Evolutionary conservation across 1,140 invertebrate species (phyloP).

Genomic region (Ostrea denselamellosa): DNA sequence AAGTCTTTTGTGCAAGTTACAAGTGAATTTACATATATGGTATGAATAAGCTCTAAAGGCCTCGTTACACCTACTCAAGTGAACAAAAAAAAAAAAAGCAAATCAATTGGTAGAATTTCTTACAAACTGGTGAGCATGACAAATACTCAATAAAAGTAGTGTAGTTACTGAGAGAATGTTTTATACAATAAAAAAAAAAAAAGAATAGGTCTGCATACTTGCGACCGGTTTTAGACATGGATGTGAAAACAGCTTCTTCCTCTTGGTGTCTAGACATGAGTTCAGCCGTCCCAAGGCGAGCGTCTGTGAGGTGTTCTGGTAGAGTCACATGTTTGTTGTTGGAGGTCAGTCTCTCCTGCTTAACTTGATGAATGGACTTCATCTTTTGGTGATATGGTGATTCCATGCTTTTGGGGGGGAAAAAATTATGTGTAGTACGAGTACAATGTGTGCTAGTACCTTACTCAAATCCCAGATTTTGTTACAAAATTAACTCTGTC

Average conservation of each 20-base stretch:
- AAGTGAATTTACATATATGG: not conserved
- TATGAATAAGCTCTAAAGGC: not conserved
- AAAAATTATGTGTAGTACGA: not conserved
- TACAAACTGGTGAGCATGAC: not conserved
- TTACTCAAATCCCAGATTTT: not conserved
- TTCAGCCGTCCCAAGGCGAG: not conserved
- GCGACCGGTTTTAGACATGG: conserved; percentile 2
- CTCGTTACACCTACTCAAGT: not conserved
- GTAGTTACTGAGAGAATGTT: too few species aligned
- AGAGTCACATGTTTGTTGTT: not conserved
- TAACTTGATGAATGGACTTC: not conserved
- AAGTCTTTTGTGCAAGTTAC: not conserved
- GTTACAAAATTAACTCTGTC: too few species aligned
- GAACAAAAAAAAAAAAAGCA: not conserved
- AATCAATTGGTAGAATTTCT: not conserved
- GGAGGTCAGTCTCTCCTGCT: not conserved
- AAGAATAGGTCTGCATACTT: not conserved
- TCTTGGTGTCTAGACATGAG: not conserved
- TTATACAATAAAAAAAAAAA: not conserved
- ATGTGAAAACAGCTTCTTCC: not conserved
- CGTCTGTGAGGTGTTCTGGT: not conserved
- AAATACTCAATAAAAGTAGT: too few species aligned
- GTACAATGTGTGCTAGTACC: not conserved
- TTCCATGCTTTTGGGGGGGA: not conserved
- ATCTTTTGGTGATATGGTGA: not conserved